Conservation (phyloP, 2,113 vertebrate species). For the Antennarius striatus region DNA sequence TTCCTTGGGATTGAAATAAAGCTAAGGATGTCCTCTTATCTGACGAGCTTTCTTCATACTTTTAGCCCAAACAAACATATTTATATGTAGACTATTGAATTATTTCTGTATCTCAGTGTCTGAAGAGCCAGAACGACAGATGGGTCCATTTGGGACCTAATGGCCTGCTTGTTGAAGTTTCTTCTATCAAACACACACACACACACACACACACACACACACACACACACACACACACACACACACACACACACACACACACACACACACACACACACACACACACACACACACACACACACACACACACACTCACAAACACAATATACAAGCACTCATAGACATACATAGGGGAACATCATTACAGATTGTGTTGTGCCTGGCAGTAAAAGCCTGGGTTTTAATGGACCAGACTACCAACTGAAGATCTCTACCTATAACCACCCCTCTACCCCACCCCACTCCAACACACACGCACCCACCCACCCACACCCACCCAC, state of each 20-base stretch:
- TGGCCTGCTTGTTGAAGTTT: slow-evolving; percentile 45
- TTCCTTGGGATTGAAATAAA: slow-evolving; percentile 8
- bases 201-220: slow-evolving; percentile 1
- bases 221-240: slow-evolving; percentile 6
- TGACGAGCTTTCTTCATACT: slow-evolving; percentile 44
- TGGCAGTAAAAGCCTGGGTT: slow-evolving; percentile 51
- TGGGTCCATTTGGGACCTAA: slow-evolving; percentile 55
- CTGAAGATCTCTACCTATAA: slow-evolving; percentile 34
- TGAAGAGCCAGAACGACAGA: slow-evolving; percentile 38
- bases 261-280: background rate
- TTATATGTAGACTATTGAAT: slow-evolving; percentile 56
- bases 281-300: background rate
- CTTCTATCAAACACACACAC: slow-evolving; percentile 26
- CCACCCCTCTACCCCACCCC: slow-evolving; percentile 8
- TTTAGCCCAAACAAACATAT: slow-evolving; percentile 53
- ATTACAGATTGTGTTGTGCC: slow-evolving; percentile 45
- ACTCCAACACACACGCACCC: background rate
- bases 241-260: slow-evolving; percentile 8
- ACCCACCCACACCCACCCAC: background rate
- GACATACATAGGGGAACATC: slow-evolving; percentile 19
- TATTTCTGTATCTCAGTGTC: slow-evolving; percentile 46
- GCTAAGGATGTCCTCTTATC: slow-evolving; percentile 26
- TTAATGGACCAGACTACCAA: slow-evolving; percentile 63
- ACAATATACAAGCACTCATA: slow-evolving; percentile 13
- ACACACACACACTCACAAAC: background rate